Conservation (phyloP, 2,797 vertebrate genomes). For the Iguana delicatissima region DNA sequence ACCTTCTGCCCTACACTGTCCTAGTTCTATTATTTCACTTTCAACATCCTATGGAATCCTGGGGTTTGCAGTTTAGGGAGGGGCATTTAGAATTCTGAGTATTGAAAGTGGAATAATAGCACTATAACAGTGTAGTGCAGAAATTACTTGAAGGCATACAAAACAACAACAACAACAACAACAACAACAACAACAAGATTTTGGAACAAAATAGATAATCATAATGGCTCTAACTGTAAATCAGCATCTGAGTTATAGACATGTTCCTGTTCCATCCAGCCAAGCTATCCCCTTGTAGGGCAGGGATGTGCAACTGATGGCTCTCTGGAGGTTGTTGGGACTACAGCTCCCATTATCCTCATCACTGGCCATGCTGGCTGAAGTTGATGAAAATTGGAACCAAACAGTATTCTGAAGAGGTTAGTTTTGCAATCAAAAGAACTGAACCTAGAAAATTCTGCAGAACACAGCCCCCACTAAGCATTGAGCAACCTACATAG, state of each 20-base stretch:
- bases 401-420: neutral
- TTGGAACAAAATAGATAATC: neutral
- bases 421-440: constrained; percentile 2
- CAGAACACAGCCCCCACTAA: neutral
- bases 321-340: neutral
- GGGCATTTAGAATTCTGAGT: too few species aligned
- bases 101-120: too few species aligned
- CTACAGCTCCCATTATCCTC: neutral
- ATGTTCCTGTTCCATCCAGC: neutral
- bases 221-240: neutral
- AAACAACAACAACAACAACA: too few species aligned
- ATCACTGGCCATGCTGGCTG: neutral
- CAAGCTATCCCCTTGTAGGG: neutral
- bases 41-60: too few species aligned
- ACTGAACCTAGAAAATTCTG: constrained; percentile 5
- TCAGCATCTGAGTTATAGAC: neutral
- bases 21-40: too few species aligned
- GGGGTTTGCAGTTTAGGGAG: too few species aligned
- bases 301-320: neutral
- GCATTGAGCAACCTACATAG: neutral
- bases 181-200: too few species aligned
- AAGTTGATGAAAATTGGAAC: neutral
- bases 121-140: too few species aligned
- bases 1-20: too few species aligned
- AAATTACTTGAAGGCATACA: too few species aligned